A percentile compares a stretch with the other conserved stretches of the same genome.
phyloP scores from a whole-genome alignment of 1,140 invertebrate species.

The Bombus waltoni region DNA sequence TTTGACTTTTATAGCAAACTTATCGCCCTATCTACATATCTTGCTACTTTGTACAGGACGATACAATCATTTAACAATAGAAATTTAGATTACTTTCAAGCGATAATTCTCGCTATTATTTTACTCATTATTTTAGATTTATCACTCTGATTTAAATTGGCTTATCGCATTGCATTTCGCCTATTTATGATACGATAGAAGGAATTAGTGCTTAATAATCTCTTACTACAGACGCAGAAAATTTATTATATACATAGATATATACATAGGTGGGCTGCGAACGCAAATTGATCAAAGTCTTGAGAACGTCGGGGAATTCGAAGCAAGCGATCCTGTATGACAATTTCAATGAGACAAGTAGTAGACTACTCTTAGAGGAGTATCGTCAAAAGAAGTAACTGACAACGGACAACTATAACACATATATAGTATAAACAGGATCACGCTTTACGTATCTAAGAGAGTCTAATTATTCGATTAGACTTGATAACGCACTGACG shows the following conservation, averaged over 20 bases:
- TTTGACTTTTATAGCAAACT: constrained; percentile 49
- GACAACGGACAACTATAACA: not conserved
- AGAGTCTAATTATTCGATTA: not conserved
- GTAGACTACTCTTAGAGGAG: too few relatives aligned
- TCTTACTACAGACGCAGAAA: too few relatives aligned
- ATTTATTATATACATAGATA: too few relatives aligned
- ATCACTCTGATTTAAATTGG: too few relatives aligned
- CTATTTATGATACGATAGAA: too few relatives aligned
- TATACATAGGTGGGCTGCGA: too few relatives aligned
- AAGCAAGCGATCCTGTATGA: not conserved
- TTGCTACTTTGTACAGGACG: not conserved
- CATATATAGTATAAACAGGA: not conserved
- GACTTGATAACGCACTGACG: not conserved
- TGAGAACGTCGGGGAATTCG: not conserved
- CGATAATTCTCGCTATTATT: too few relatives aligned
- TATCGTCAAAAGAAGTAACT: not conserved
- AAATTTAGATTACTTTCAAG: not conserved
- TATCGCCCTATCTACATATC: not conserved
- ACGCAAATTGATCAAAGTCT: not conserved
- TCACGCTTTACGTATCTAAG: not conserved
- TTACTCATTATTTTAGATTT: too few relatives aligned
- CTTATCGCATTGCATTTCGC: too few relatives aligned
- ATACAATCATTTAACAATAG: not conserved
- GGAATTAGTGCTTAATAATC: too few relatives aligned
- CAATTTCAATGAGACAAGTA: too few relatives aligned